Evolutionary conservation across 1,140 invertebrate genomes (phyloP), one percentile per base, ranked within the genome.

Genomic region (Cephus cinctus): DNA sequence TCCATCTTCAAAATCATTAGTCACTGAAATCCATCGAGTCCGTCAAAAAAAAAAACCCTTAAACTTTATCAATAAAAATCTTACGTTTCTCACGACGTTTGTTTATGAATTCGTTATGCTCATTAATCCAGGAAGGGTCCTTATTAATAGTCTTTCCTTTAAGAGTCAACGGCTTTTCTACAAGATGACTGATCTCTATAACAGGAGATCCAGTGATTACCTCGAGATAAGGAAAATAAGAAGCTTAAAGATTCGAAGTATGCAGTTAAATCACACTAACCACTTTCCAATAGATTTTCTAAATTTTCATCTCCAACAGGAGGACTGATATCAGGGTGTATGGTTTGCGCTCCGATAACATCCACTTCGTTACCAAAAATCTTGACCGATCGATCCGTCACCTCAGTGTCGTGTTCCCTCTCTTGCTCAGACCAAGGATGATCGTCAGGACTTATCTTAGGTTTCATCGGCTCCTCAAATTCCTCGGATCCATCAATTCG

Each of bases 241-340:
- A n/a, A n/a, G n/a, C n/a, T n/a, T n/a, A n/a, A n/a, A n/a, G n/a
- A n/a, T n/a, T n/a, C n/a, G n/a, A n/a, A n/a, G n/a, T n/a, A n/a
- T n/a, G n/a, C n/a, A n/a, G n/a, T n/a, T n/a, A n/a, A n/a, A n/a
- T n/a, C n/a, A n/a, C n/a, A n/a, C n/a, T n/a, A n/a, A n/a, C n/a
- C n/a, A n/a, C n/a, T n/a, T n/a, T n/a, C n/a, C n/a, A n/a, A n/a
- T n/a, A n/a, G n/a, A n/a, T n/a, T n/a, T n/a, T n/a, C n/a, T n/a
- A n/a, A n/a, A n/a, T n/a, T n/a, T n/a, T n/a, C n/a, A n/a, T n/a
- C n/a, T n/a, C n/a, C n/a, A n/a, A n/a, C n/a, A n/a, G 47, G 38
- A 44, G 39, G 41, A 9, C 42, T 23, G 20, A 53, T 46, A 30
- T 59, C 41, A 21, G 53, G 53, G 42, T 46, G 47, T 18, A 56